A percentile compares a stretch with the other conserved stretches of the same genome.
These are phyloP conservation scores for Rhegmatorhina hoffmannsi DNA, from an alignment of 2,113 vertebrate species.

Conservation along the genomic window DNA sequence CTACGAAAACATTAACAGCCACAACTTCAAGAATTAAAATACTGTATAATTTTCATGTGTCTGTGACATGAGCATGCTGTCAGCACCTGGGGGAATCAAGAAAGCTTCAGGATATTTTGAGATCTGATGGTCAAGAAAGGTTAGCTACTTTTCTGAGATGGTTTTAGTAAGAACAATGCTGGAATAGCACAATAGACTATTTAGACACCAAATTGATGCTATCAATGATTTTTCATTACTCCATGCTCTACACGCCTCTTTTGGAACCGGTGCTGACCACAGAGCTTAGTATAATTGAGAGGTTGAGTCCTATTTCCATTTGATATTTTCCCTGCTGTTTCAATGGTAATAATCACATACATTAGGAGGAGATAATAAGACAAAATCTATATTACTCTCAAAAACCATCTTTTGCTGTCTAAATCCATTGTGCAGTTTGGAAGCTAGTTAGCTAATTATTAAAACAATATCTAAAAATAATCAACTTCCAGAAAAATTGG, in stretches of 20 bases:
- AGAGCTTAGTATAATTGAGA: constrained; percentile 36
- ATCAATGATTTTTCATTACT: constrained; percentile 67
- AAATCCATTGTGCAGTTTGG: neutral
- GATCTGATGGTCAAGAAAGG: neutral
- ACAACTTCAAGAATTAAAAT: neutral
- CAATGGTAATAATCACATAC: constrained; percentile 41
- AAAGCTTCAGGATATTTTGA: neutral
- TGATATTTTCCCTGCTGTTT: constrained; percentile 63
- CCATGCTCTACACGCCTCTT: constrained; percentile 47
- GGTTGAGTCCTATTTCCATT: neutral
- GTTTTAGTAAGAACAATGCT: constrained; percentile 14
- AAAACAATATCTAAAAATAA: constrained; percentile 45
- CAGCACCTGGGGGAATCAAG: neutral
- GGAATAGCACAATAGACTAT: constrained; percentile 34
- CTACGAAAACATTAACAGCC: neutral
- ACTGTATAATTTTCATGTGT: neutral
- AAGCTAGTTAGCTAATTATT: constrained; percentile 23
- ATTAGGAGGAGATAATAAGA: constrained; percentile 42
- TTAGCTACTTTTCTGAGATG: neutral
- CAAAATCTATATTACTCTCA: constrained; percentile 37
- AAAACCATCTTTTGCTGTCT: constrained; percentile 11
- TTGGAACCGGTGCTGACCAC: constrained; percentile 62
- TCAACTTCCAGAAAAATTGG: constrained; percentile 23
- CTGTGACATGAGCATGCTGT: neutral
- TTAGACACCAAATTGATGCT: constrained; percentile 65